Evolutionary conservation across 2,888 invertebrate species (phyloP).

Genomic region (Agrochola macilenta): DNA sequence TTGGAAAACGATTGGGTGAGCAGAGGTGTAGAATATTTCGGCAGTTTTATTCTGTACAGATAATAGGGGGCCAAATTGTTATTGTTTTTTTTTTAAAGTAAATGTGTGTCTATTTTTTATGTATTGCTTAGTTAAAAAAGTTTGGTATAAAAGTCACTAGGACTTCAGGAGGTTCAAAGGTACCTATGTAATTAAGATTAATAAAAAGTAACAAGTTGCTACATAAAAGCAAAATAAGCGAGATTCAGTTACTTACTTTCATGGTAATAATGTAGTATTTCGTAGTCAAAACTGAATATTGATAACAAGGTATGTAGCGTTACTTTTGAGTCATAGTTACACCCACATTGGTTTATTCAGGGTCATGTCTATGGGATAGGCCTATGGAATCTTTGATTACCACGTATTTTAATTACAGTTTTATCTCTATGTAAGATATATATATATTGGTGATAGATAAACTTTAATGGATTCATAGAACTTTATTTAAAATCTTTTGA

Average conservation of each 20-base stretch:
- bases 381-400: constrained; percentile 16
- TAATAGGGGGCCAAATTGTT: no score
- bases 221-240: background rate
- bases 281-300: background rate
- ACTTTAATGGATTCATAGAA: background rate
- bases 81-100: background rate
- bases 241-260: background rate
- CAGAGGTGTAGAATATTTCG: background rate
- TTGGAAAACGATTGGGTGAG: background rate
- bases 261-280: background rate
- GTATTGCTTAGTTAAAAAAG: no score
- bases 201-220: no score
- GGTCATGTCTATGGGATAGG: constrained; percentile 32
- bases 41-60: background rate
- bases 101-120: background rate
- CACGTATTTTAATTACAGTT: background rate
- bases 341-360: constrained; percentile 44
- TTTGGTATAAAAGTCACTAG: no score
- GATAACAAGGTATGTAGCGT: constrained; percentile 22
- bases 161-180: no score
- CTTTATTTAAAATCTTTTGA: background rate
- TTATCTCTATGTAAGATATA: background rate
- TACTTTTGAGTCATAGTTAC: constrained; percentile 52
- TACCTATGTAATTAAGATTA: no score
- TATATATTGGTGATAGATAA: background rate